A percentile compares a stretch with the other conserved stretches of the same genome.
Conservation (phyloP, 2,888 invertebrate species). For the Tolmerus cingulatus region DNA sequence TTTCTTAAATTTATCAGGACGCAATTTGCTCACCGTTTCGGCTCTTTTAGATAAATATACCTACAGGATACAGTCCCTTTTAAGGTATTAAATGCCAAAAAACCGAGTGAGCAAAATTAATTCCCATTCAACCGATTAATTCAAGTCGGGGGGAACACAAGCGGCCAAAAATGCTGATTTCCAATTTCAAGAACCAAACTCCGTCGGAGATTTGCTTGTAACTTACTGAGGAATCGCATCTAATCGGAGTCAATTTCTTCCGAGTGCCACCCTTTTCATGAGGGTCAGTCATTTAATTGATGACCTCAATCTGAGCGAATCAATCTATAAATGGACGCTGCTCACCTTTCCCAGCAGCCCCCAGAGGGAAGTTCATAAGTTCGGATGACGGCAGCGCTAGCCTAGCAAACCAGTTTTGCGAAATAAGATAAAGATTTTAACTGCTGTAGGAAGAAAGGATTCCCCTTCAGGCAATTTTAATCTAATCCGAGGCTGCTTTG, state of each 20-base stretch:
- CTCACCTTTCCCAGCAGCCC: not conserved
- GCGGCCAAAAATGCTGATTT: not conserved
- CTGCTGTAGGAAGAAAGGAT: not conserved
- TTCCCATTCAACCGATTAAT: constrained; percentile 16
- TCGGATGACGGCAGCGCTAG: not conserved
- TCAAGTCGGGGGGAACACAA: not conserved
- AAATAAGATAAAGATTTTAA: constrained; percentile 18
- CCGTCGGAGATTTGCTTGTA: not conserved
- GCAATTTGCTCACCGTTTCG: constrained; percentile 14
- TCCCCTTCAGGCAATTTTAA: not conserved
- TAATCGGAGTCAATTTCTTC: not conserved
- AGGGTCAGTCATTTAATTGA: constrained; percentile 36
- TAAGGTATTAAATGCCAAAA: constrained; percentile 17
- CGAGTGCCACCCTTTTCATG: not conserved
- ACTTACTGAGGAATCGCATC: constrained; percentile 1
- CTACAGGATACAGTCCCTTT: not conserved
- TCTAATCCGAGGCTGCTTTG: not conserved
- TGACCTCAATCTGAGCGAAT: constrained; percentile 22
- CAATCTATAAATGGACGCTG: constrained; percentile 16
- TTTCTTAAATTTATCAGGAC: constrained; percentile 32
- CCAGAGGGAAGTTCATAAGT: not conserved
- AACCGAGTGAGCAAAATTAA: constrained; percentile 1
- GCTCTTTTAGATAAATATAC: not conserved
- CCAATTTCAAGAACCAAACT: not conserved
- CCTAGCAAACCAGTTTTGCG: not conserved